phyloP scores from a whole-genome alignment of 2,888 invertebrate species.

The Hydriomena furcata region DNA sequence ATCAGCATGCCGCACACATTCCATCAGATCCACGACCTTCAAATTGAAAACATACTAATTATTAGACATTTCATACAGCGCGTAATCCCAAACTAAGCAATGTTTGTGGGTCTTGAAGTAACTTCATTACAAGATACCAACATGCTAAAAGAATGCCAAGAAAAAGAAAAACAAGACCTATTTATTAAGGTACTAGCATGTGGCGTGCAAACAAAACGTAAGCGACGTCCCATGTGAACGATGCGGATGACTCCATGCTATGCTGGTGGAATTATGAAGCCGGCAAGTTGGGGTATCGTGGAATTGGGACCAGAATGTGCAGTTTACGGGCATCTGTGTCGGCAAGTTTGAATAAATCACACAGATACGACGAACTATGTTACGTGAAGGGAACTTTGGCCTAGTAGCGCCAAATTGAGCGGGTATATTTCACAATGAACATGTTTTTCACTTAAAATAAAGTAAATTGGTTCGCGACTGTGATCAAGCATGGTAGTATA shows the following conservation, averaged over 20 bases:
- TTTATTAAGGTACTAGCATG: slow-evolving; percentile 22
- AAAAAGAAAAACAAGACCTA: neutral
- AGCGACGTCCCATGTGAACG: slow-evolving; percentile 25
- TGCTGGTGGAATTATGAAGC: slow-evolving; percentile 34
- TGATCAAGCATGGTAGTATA: no score
- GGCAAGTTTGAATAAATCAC: slow-evolving; percentile 26
- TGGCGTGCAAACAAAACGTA: slow-evolving; percentile 35
- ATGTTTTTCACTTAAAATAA: no score
- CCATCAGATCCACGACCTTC: no score
- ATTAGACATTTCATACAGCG: no score
- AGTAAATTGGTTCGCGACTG: no score
- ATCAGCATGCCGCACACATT: no score
- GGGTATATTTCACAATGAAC: no score
- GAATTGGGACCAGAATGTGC: slow-evolving; percentile 24
- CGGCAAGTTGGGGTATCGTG: slow-evolving; percentile 25
- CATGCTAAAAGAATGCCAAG: neutral
- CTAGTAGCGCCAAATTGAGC: neutral
- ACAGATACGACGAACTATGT: slow-evolving; percentile 19
- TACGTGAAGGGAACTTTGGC: slow-evolving; percentile 5
- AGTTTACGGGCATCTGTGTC: slow-evolving; percentile 17
- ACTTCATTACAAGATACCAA: neutral
- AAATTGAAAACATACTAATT: no score
- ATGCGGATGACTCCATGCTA: slow-evolving; percentile 22
- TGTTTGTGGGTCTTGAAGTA: no score
- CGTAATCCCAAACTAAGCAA: no score